Evolutionary conservation across 1,140 invertebrate species (phyloP), one percentile per base, ranked within the genome.

Genomic region (Hormaphis cornu): DNA sequence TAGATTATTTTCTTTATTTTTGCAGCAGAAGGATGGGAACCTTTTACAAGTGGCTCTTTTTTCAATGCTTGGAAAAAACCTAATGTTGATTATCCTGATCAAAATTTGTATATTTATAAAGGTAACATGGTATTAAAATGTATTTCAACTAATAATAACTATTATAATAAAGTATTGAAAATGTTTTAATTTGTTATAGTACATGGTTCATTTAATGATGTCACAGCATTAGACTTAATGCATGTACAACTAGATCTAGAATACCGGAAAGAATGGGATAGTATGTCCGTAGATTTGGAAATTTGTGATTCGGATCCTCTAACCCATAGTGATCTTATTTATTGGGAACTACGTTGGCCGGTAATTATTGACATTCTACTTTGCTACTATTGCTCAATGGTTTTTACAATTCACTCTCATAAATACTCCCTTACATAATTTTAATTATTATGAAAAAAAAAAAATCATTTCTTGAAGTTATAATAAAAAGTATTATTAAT

Each of bases 291-390:
- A 9, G 78, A 85, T 58, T 78, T 93, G 44, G 78, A 83, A 71
- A 78, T 88, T 28, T 80, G 89, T 46, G 87, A 88, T 73, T 81
- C 82, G 22, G 85, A 91, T 76, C 82, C 83, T 18, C 72, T 73
- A 16, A 74, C 74, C 73, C 63, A 78, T 69, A 85, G 84, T 58
- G 89, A 91, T 78, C 78, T 92, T 26, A 81, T 93, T 58, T 91
- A 93, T 75, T 94, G 90, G 90, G 90, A 92, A 80, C 89, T 91
- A 78, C 80, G 86, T 71, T 93, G 90, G 89, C 90, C 91, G 73
- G 87, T 89, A 78, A 82, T 83, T 81, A 69, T 58, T 40, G 28
- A 54, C 30, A 28, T 58, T 28, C 28, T 16, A 16, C 22, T 44
- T 16, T 14, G 28, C 10, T 52, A 18, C 35, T 37, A 53, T 46